Evolutionary conservation across 2,113 vertebrate genomes (phyloP).

Genomic region (Chelonoidis abingdonii): DNA sequence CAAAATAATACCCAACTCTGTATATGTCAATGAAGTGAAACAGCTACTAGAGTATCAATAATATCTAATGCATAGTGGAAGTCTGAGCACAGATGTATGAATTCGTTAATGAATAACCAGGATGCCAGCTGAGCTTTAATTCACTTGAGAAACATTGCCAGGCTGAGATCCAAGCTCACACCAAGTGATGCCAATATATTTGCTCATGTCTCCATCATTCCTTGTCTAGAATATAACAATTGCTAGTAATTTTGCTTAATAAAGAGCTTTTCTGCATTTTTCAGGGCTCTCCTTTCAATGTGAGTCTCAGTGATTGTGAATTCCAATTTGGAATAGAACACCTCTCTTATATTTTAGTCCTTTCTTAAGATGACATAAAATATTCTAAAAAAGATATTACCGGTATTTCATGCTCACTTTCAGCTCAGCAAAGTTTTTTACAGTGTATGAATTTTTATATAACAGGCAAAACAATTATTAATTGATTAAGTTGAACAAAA

Average conservation of each 20-base stretch:
- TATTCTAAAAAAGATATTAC: neutral
- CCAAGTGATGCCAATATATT: constrained; percentile 39
- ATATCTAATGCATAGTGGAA: neutral
- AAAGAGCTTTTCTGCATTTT: constrained; percentile 9
- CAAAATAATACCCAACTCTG: neutral
- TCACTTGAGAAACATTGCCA: constrained; percentile 28
- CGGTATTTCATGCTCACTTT: neutral
- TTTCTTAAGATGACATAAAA: neutral
- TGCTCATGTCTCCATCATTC: neutral
- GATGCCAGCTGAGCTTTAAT: constrained; percentile 43
- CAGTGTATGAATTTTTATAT: neutral
- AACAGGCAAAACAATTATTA: neutral
- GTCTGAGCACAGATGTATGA: neutral
- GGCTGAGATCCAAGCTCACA: constrained; percentile 48
- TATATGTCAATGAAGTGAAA: neutral
- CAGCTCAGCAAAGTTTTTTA: neutral
- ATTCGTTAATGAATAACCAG: constrained; percentile 28
- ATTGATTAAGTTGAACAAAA: neutral
- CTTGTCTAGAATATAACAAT: constrained; percentile 42
- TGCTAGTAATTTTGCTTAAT: constrained; percentile 34
- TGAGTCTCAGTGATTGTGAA: neutral
- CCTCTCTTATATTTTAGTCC: neutral
- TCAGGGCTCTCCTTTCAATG: neutral
- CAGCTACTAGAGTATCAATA: neutral
- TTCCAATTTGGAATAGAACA: neutral